Evolutionary conservation across 2,888 invertebrate species (phyloP).

Genomic region (Bombylius discolor): DNA sequence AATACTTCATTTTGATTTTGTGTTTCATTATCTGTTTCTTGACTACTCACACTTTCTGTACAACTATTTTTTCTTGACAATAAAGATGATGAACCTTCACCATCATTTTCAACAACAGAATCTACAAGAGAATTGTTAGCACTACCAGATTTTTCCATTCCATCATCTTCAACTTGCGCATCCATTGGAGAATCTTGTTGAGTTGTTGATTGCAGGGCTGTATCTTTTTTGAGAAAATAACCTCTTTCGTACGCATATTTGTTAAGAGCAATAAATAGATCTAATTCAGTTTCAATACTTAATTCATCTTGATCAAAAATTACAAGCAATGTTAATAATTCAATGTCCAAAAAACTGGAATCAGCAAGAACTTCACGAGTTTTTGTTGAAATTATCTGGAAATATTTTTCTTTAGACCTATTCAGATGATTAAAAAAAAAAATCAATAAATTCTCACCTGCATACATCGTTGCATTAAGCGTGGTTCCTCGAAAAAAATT

Average conservation of each 20-base stretch:
- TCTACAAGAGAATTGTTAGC: slow-evolving; percentile 18
- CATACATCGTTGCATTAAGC: slow-evolving; percentile 67
- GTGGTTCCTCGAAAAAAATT: slow-evolving; percentile 76
- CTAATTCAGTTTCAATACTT: slow-evolving; percentile 61
- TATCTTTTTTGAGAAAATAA: slow-evolving; percentile 14
- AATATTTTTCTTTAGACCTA: slow-evolving; percentile 6
- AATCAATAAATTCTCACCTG: slow-evolving; percentile 38
- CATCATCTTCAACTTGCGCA: slow-evolving; percentile 17
- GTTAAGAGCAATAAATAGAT: slow-evolving; percentile 61
- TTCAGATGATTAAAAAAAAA: not conserved
- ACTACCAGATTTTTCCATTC: slow-evolving; percentile 16
- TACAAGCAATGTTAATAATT: slow-evolving; percentile 57
- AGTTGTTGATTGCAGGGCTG: not conserved
- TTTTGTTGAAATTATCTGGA: slow-evolving; percentile 60
- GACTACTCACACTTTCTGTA: slow-evolving; percentile 4
- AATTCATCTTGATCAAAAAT: slow-evolving; percentile 63
- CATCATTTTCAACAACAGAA: slow-evolving; percentile 10
- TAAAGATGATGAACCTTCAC: slow-evolving; percentile 12
- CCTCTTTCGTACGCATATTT: slow-evolving; percentile 49
- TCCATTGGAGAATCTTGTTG: slow-evolving; percentile 13
- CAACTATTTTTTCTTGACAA: not conserved
- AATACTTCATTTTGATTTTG: slow-evolving; percentile 29
- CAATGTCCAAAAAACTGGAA: slow-evolving; percentile 64
- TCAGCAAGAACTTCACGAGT: slow-evolving; percentile 64
- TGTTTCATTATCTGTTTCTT: slow-evolving; percentile 25